Evolutionary conservation across 2,888 invertebrate species (phyloP).

Genomic region (Hermodice carunculata): DNA sequence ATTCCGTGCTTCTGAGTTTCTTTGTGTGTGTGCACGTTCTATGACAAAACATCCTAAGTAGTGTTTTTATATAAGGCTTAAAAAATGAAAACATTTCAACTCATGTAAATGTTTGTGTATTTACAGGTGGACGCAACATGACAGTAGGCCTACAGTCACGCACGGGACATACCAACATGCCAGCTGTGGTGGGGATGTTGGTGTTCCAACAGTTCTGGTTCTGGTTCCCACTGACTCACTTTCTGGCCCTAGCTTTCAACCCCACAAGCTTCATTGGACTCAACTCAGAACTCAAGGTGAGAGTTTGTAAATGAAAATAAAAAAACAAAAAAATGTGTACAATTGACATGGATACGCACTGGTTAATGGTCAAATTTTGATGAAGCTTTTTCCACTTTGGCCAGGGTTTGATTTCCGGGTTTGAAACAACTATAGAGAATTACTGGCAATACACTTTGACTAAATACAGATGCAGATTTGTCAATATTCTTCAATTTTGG

Average conservation of each 20-base stretch:
- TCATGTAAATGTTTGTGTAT: too few species aligned
- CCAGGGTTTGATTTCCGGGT: background rate
- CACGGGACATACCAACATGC: slow-evolving; percentile 97
- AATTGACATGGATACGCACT: background rate
- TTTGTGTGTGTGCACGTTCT: too few species aligned
- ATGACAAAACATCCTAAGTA: too few species aligned
- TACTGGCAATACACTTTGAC: background rate
- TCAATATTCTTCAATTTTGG: too few species aligned
- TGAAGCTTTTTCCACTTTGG: background rate
- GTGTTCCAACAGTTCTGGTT: slow-evolving; percentile 99
- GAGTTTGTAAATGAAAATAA: too few species aligned
- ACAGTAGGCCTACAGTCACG: slow-evolving; percentile 95
- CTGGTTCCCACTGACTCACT: slow-evolving; percentile 99
- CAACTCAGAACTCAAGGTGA: slow-evolving; percentile 87
- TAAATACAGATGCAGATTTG: too few species aligned
- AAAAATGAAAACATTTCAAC: too few species aligned
- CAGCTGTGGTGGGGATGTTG: slow-evolving; percentile 96
- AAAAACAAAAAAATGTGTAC: background rate
- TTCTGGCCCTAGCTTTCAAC: slow-evolving; percentile 93
- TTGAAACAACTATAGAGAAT: background rate
- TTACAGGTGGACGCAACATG: slow-evolving; percentile 93
- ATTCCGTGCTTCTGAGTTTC: too few species aligned
- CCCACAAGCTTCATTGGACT: slow-evolving; percentile 96
- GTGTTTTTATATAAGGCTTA: too few species aligned
- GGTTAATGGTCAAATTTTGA: too few species aligned